phyloP scores from a whole-genome alignment of 2,113 vertebrate genomes.

The Nannospalax galili region DNA sequence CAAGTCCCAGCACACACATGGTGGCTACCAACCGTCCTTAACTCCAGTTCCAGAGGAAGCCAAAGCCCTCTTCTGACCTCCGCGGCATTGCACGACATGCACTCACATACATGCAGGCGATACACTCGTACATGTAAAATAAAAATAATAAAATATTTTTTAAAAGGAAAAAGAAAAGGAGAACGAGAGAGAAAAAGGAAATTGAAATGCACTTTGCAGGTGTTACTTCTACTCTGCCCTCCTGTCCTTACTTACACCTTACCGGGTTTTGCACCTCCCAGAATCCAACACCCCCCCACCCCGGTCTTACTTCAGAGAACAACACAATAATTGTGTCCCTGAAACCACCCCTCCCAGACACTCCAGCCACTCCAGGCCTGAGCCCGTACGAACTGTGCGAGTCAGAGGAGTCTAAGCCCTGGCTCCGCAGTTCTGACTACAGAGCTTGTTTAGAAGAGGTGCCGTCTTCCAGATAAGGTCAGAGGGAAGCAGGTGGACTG shows the following conservation, averaged over 20 bases:
- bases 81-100: too few relatives aligned
- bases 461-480: neutral
- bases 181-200: neutral
- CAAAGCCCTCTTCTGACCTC: too few relatives aligned
- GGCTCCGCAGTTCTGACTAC: neutral
- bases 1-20: too few relatives aligned
- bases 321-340: too few relatives aligned
- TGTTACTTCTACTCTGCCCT: neutral
- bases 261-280: fast-evolving
- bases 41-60: too few relatives aligned
- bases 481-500: neutral
- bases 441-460: too few relatives aligned
- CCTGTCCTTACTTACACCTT: neutral
- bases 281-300: neutral
- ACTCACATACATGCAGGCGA: too few relatives aligned
- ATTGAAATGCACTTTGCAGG: neutral
- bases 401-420: neutral
- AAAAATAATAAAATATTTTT: too few relatives aligned
- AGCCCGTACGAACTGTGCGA: fast-evolving
- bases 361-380: fast-evolving
- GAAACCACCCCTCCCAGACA: neutral
- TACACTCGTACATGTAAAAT: too few relatives aligned
- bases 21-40: too few relatives aligned
- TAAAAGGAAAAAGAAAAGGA: too few relatives aligned
- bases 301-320: neutral